Evolutionary conservation across 2,113 vertebrate genomes (phyloP).

Genomic region (Callorhinus ursinus): DNA sequence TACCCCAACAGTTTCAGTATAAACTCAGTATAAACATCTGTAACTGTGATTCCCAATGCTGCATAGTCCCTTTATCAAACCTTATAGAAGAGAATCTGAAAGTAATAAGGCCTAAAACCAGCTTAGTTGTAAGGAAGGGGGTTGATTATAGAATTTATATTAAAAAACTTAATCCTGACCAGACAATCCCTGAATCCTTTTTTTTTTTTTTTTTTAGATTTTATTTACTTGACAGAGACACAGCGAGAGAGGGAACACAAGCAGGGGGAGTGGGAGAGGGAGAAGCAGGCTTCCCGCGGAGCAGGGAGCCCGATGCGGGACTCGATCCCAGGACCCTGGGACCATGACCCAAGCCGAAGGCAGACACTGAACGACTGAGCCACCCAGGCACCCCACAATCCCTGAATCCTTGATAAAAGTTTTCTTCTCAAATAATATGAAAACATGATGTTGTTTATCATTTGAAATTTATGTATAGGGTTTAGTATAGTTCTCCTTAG

Average conservation of each 20-base stretch:
- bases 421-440: not conserved
- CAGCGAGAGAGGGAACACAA: too few relatives aligned
- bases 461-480: not conserved
- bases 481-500: not conserved
- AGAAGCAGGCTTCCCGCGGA: too few relatives aligned
- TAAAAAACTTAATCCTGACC: not conserved
- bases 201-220: too few relatives aligned
- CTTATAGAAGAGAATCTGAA: not conserved
- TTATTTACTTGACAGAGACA: too few relatives aligned
- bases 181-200: not conserved
- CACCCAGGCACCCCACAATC: not conserved
- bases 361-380: too few relatives aligned
- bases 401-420: not conserved
- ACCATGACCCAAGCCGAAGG: too few relatives aligned
- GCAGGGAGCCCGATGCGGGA: too few relatives aligned
- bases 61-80: not conserved
- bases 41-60: not conserved
- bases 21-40: not conserved
- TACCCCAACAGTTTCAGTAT: not conserved
- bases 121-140: not conserved
- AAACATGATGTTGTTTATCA: not conserved
- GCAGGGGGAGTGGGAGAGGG: too few relatives aligned
- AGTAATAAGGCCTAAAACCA: not conserved
- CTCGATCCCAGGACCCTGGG: too few relatives aligned
- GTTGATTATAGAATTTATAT: not conserved